Percentiles rank a stretch among this genome's conserved stretches.
Evolutionary conservation across 2,113 vertebrate genomes (phyloP).

Genomic region (Tenrec ecaudatus): DNA sequence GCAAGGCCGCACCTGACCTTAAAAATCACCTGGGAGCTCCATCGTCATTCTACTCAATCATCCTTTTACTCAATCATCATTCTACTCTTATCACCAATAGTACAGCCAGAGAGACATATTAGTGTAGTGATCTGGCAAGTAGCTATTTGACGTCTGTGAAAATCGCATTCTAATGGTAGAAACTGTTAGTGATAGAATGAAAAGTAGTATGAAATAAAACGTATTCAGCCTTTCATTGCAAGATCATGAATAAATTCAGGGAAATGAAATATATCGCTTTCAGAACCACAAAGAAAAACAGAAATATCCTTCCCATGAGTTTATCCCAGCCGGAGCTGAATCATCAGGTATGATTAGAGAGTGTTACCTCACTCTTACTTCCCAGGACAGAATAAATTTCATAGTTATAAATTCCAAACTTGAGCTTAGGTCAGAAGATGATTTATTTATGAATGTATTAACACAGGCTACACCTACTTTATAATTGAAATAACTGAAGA

Average conservation of each 20-base stretch:
- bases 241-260: not conserved
- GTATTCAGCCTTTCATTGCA: not conserved
- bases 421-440: not conserved
- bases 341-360: not conserved
- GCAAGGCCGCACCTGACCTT: not conserved
- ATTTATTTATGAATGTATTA: constrained; percentile 23
- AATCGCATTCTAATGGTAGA: not conserved
- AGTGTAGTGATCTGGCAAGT: not conserved
- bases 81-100: not conserved
- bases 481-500: constrained; percentile 17
- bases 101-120: not conserved
- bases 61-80: not conserved
- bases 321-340: not conserved
- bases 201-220: not conserved
- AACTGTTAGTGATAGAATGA: not conserved
- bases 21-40: not conserved
- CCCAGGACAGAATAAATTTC: not conserved
- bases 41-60: not conserved
- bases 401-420: not conserved
- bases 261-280: not conserved
- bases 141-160: not conserved
- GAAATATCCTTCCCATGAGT: not conserved
- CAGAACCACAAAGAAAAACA: not conserved
- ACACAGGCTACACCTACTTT: not conserved
- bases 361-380: not conserved